Conservation (phyloP, 2,113 vertebrate species). For the Rhabdornis inornatus region DNA sequence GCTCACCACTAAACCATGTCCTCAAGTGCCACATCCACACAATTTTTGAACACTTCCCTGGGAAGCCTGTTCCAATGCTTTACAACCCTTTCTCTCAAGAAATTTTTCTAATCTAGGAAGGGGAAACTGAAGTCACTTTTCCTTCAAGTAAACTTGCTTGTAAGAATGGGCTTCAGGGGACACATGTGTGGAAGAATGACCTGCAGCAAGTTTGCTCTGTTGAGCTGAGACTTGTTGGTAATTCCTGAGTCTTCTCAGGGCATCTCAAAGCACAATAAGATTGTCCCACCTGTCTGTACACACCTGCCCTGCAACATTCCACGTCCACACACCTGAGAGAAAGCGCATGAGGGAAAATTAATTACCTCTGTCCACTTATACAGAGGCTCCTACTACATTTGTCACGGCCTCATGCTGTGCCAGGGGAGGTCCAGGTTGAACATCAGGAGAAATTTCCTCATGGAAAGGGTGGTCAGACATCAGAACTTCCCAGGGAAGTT, state of each 20-base stretch:
- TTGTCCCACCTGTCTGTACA: not conserved
- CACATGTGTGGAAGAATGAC: not conserved
- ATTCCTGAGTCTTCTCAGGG: not conserved
- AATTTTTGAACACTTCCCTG: not conserved
- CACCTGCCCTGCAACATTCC: not conserved
- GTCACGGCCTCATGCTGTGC: not conserved
- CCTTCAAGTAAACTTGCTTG: not conserved
- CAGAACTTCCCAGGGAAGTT: not conserved
- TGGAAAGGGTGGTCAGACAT: not conserved
- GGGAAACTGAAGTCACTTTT: not conserved
- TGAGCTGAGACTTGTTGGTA: not conserved
- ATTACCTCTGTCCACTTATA: not conserved
- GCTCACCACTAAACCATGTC: not conserved
- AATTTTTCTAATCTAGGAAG: not conserved
- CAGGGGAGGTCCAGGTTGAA: not conserved
- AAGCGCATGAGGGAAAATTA: not conserved
- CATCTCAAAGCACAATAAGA: not conserved
- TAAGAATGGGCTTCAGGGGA: not conserved
- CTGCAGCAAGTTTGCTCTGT: not conserved
- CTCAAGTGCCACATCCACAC: not conserved
- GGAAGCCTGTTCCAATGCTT: not conserved
- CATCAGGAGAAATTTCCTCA: not conserved
- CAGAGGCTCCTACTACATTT: not conserved
- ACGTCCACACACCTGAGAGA: not conserved
- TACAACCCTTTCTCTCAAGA: not conserved